Conservation (phyloP, 2,113 vertebrate species). For the Pandion haliaetus region DNA sequence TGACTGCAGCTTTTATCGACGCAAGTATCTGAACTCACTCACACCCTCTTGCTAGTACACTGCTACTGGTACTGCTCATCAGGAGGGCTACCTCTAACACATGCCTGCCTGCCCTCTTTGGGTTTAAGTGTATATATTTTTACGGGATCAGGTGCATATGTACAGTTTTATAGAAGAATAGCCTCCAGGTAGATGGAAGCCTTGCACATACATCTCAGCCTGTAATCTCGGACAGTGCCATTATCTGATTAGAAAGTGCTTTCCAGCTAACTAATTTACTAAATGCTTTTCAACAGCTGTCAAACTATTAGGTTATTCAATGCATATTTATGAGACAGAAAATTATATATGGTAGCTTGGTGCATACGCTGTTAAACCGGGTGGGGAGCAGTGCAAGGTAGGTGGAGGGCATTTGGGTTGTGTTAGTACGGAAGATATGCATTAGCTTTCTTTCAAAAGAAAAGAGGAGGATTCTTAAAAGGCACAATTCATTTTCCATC, state of each 20-base stretch:
- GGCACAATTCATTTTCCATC: background rate
- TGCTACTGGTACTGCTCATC: background rate
- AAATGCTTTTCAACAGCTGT: conserved; percentile 47
- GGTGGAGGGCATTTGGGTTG: background rate
- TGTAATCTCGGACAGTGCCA: background rate
- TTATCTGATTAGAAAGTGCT: conserved; percentile 24
- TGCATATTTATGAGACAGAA: background rate
- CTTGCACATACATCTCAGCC: background rate
- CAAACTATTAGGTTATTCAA: conserved; percentile 21
- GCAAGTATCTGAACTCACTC: background rate
- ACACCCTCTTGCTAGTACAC: background rate
- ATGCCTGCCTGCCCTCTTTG: background rate
- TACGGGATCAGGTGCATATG: background rate
- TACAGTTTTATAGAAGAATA: background rate
- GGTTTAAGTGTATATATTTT: background rate
- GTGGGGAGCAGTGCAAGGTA: background rate
- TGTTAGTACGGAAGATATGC: background rate
- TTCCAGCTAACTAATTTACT: conserved; percentile 27
- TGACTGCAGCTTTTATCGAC: background rate
- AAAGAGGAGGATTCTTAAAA: background rate
- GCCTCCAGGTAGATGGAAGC: background rate
- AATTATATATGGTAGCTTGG: background rate
- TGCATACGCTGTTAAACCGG: background rate
- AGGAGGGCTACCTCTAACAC: background rate
- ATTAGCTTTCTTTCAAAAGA: background rate